These are phyloP conservation scores for Bathynomus jamesi DNA, from an alignment of 1,140 invertebrate genomes.

Conservation along the genomic window DNA sequence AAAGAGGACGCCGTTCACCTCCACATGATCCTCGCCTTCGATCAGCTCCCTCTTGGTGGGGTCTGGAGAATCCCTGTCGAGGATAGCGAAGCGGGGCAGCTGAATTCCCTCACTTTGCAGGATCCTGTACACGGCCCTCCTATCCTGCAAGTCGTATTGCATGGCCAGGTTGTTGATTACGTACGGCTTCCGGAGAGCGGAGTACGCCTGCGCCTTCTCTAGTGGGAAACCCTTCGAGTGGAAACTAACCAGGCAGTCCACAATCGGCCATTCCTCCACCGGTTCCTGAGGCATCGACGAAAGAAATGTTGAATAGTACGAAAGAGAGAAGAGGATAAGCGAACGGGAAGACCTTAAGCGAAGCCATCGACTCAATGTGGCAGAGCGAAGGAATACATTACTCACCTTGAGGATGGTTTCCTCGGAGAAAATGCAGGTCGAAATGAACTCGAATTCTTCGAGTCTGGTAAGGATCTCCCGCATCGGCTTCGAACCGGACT, in stretches of 20 bases:
- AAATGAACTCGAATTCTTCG: constrained; percentile 92
- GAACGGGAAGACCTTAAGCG: no score
- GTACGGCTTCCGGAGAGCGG: constrained; percentile 86
- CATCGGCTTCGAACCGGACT: constrained; percentile 86
- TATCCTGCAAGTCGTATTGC: constrained; percentile 94
- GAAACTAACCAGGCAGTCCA: constrained; percentile 96
- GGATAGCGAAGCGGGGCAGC: constrained; percentile 92
- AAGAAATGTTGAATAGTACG: constrained; percentile 6
- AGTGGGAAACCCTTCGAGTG: constrained; percentile 95
- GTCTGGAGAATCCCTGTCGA: constrained; percentile 86
- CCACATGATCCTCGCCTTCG: constrained; percentile 97
- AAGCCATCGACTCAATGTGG: not conserved
- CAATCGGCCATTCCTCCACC: constrained; percentile 95
- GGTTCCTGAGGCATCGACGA: constrained; percentile 57
- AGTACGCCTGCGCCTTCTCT: constrained; percentile 96
- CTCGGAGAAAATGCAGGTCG: constrained; percentile 86
- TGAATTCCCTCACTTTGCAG: constrained; percentile 90
- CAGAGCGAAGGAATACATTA: not conserved
- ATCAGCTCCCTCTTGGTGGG: constrained; percentile 82
- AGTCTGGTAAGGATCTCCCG: constrained; percentile 90
- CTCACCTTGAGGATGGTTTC: constrained; percentile 81
- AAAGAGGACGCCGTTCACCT: constrained; percentile 93
- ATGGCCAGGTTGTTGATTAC: constrained; percentile 97
- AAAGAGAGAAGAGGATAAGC: no score
- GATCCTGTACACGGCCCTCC: constrained; percentile 90